Evolutionary conservation across 2,113 vertebrate species (phyloP), one percentile per base, ranked within the genome.

Genomic region (Atherinomorus stipes): DNA sequence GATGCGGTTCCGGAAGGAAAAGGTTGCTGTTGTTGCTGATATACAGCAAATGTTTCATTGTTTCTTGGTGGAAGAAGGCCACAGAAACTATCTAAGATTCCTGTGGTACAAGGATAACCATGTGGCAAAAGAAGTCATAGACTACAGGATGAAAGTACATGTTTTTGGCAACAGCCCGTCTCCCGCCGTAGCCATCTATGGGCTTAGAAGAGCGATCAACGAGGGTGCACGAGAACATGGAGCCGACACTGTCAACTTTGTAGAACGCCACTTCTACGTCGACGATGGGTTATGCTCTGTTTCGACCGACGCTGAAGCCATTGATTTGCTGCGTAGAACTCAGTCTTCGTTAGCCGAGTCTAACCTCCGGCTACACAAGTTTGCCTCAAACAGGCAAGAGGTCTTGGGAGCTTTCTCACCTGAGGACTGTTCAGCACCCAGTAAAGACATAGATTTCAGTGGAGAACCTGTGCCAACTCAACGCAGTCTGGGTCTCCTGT

Each of bases 21-120:
- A 0, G 0, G 25, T 71, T 16, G 53, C 74, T 0, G 12, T 64
- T 6, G 0, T 64, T 0, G 60, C 52, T 0, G 52, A 78, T 8
- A 64, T 71, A 15, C 45, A 64, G 4, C 66, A 77, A 7, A 52
- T 71, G 57, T 60, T 71, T 13, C 34, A 61, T 6, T 71, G 68
- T 28, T 71, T 44, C 7, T 21, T 5, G 56, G 56, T 58, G 56
- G 0, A 11, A 0, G 34, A 58, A 11, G 56, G 22, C n/a, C 56
- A 58, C 26, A 28, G 28, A 4, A 57, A 57, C 54, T 57, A n/a
- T 19, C 56, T 59, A 31, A 5, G 19, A 38, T 60, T 60, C 40
- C 57, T 60, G 0, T 60, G 57, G 57, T 37, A 60, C 12, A 62
- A 12, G 16, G 42, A 62, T 23, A 28, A 19, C 6, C 40, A 45